These are phyloP conservation scores for Ceratothoa steindachneri DNA, from an alignment of 2,888 invertebrate species.

Conservation along the genomic window DNA sequence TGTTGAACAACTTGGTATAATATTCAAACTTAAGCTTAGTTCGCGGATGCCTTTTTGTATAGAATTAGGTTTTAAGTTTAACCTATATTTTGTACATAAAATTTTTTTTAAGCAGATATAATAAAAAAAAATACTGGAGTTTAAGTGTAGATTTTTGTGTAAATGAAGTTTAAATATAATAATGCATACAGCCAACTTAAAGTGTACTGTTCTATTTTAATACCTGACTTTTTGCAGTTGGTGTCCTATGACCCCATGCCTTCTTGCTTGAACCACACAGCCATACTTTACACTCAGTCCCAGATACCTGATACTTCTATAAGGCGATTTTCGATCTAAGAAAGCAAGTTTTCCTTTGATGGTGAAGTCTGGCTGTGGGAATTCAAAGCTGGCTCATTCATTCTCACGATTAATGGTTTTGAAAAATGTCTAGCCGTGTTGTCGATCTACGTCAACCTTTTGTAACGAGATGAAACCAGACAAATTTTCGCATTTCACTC, in stretches of 20 bases:
- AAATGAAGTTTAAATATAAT: not conserved
- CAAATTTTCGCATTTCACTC: not conserved
- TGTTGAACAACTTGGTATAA: slow-evolving; percentile 25
- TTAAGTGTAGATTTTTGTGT: not conserved
- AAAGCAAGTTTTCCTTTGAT: not conserved
- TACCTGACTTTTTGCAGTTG: not conserved
- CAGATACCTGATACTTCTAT: slow-evolving; percentile 9
- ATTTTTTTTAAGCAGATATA: not conserved
- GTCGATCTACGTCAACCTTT: not conserved
- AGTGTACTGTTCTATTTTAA: slow-evolving; percentile 7
- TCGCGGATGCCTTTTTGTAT: slow-evolving; percentile 47
- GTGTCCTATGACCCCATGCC: slow-evolving; percentile 1
- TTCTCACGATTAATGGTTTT: not conserved
- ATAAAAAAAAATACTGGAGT: not conserved
- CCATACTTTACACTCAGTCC: not conserved
- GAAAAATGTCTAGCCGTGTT: not conserved
- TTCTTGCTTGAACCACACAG: not conserved
- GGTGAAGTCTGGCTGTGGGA: slow-evolving; percentile 9
- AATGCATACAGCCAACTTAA: not conserved
- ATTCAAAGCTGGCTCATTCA: not conserved
- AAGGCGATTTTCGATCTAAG: not conserved
- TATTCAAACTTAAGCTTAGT: slow-evolving; percentile 44
- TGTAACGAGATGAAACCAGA: not conserved
- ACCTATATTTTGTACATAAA: slow-evolving; percentile 48
- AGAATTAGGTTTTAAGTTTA: slow-evolving; percentile 48